These are phyloP conservation scores for Gnathonemus echidnorhynchus DNA, from an alignment of 2,113 vertebrate genomes.

Conservation along the genomic window DNA sequence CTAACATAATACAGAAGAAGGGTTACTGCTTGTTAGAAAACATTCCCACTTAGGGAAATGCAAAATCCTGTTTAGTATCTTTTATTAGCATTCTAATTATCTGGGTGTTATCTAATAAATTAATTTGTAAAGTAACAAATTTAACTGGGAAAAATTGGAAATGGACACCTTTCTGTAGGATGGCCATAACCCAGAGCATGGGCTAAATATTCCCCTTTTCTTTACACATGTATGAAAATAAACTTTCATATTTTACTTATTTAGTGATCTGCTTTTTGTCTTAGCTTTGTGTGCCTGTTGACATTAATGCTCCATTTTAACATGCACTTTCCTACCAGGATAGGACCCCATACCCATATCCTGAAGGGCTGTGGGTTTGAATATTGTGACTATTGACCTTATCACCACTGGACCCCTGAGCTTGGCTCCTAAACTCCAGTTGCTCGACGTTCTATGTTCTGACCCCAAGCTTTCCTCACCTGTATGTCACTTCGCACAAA, in stretches of 20 bases:
- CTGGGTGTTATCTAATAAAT: neutral
- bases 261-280: neutral
- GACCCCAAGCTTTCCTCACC: neutral
- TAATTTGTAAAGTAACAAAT: neutral
- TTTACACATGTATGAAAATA: conserved; percentile 26
- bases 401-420: neutral
- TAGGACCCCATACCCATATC: neutral
- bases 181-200: neutral
- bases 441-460: neutral
- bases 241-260: conserved; percentile 9
- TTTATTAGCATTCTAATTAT: neutral
- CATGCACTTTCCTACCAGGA: neutral
- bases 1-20: neutral
- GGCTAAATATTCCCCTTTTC: neutral
- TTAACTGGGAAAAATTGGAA: neutral
- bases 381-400: neutral
- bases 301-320: neutral
- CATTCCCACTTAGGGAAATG: neutral
- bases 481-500: neutral
- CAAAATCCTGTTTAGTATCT: neutral
- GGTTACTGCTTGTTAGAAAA: neutral
- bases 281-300: neutral
- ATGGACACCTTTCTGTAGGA: neutral
- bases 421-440: neutral
- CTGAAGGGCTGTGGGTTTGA: neutral